phyloP scores from a whole-genome alignment of 2,113 vertebrate genomes.

The Clarias gariepinus region DNA sequence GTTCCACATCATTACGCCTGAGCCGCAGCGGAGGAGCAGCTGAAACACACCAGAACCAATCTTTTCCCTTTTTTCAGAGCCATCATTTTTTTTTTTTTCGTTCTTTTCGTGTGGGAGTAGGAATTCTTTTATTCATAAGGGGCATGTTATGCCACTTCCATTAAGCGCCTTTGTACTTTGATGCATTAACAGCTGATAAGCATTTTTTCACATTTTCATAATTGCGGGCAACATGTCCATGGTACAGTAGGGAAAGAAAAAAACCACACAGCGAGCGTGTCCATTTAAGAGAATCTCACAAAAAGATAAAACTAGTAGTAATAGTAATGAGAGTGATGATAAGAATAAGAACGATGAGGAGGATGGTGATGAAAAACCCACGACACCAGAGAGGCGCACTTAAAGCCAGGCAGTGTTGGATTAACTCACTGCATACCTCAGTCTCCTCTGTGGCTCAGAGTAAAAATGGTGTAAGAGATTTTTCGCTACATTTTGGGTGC shows the following conservation, averaged over 20 bases:
- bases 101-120: conserved; percentile 48
- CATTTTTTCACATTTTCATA: conserved; percentile 62
- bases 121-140: conserved; percentile 71
- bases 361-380: conserved; percentile 30
- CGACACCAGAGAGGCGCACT: conserved; percentile 1
- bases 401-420: neutral
- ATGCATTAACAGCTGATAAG: conserved; percentile 38
- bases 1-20: conserved; percentile 69
- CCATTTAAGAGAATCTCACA: conserved; percentile 3
- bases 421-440: neutral
- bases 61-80: conserved; percentile 42
- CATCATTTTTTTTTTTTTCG: conserved; percentile 42
- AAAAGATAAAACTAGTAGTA: conserved; percentile 19
- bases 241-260: conserved; percentile 7
- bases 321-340: neutral
- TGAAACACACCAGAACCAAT: conserved; percentile 61
- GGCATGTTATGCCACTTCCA: conserved; percentile 68
- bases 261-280: conserved; percentile 35
- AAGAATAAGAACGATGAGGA: neutral
- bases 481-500: neutral
- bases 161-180: conserved; percentile 57
- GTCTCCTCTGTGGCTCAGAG: neutral
- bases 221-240: conserved; percentile 62
- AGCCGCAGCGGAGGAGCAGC: conserved; percentile 54
- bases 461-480: neutral